A percentile compares a stretch with the other conserved stretches of the same genome.
These are phyloP conservation scores for Tetanocera ferruginea DNA, from an alignment of 2,888 invertebrate species.

Conservation along the genomic window DNA sequence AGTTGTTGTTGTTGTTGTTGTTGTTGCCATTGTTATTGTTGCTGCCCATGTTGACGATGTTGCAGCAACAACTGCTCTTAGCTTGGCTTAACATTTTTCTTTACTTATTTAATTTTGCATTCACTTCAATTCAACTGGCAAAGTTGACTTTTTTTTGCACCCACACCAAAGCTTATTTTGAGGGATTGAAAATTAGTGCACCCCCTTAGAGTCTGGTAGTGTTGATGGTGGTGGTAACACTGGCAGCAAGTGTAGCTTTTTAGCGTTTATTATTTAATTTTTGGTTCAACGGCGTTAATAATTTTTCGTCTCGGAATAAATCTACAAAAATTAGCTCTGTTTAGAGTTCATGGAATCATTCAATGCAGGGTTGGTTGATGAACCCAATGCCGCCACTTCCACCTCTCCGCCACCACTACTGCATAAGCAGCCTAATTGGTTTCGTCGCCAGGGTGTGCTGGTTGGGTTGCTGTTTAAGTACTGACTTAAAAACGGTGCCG, in stretches of 20 bases:
- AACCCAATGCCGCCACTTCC: background rate
- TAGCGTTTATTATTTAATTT: conserved; percentile 39
- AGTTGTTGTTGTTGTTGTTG: background rate
- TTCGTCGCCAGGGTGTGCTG: background rate
- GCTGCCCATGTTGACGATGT: background rate
- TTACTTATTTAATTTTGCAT: conserved; percentile 30
- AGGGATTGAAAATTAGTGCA: conserved; percentile 29
- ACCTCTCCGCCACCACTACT: background rate
- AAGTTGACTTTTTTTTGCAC: background rate
- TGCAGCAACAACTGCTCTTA: conserved; percentile 44
- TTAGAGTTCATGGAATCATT: background rate
- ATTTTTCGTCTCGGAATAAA: background rate
- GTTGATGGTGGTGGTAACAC: background rate
- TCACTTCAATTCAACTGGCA: conserved; percentile 26
- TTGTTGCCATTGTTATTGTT: background rate
- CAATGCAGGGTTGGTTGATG: background rate
- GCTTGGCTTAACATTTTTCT: background rate
- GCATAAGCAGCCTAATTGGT: background rate
- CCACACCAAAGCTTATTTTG: background rate
- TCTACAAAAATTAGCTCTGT: background rate
- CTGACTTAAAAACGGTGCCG: background rate
- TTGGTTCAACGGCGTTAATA: background rate
- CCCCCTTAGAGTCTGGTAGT: background rate
- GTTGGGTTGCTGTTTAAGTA: background rate
- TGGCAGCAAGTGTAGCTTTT: background rate